Evolutionary conservation across 2,113 vertebrate genomes (phyloP).

Genomic region (Istiophorus platypterus): DNA sequence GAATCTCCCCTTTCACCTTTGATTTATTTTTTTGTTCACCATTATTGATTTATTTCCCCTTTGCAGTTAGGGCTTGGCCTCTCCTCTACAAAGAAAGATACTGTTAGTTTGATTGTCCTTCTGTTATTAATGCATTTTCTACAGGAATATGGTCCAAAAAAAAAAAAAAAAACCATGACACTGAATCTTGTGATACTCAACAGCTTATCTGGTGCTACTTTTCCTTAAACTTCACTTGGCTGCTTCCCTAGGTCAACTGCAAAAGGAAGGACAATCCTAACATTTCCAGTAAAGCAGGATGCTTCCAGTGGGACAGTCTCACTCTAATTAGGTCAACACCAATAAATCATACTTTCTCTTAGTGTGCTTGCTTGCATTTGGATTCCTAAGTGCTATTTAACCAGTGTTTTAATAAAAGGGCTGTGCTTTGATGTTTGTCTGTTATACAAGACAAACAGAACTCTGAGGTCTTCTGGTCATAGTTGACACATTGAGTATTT

Average conservation of each 20-base stretch:
- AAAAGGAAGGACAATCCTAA: slow-evolving; percentile 52
- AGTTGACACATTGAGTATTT: neutral
- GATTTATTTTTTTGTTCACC: neutral
- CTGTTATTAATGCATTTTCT: neutral
- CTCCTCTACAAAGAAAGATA: neutral
- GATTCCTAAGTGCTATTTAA: neutral
- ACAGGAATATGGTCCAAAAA: too few species aligned
- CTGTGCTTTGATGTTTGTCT: neutral
- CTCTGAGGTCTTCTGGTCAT: neutral
- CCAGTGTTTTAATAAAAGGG: neutral
- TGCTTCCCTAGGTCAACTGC: slow-evolving; percentile 49
- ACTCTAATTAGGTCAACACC: slow-evolving; percentile 22
- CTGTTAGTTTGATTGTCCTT: neutral
- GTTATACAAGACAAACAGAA: neutral
- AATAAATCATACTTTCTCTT: slow-evolving; percentile 19
- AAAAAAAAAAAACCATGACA: neutral
- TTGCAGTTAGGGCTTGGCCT: slow-evolving; percentile 4
- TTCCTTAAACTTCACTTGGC: slow-evolving; percentile 50
- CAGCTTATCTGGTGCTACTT: slow-evolving; percentile 6
- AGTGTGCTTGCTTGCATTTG: neutral
- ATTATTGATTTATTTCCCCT: slow-evolving; percentile 1
- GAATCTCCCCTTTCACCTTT: slow-evolving; percentile 43
- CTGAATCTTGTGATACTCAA: neutral
- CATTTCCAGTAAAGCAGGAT: slow-evolving; percentile 45
- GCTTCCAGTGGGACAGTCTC: slow-evolving; percentile 1